Conservation (phyloP, 92 coral and sea anemone genomes). For the Siderastrea radians region DNA sequence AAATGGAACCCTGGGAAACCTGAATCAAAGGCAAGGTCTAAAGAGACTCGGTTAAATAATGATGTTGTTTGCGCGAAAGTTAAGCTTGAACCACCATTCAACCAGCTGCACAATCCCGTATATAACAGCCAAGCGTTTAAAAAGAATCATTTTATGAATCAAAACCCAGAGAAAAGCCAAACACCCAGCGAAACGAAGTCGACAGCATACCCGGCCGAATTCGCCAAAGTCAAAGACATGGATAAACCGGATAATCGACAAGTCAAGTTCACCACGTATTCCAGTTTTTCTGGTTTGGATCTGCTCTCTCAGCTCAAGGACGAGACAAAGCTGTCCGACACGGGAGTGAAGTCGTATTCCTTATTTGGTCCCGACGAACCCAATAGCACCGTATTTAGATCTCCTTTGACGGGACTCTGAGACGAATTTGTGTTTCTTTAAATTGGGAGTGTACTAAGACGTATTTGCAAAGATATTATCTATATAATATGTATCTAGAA, state of each 20-base stretch:
- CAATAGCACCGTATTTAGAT: slow-evolving; percentile 89
- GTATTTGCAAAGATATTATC: slow-evolving; percentile 37
- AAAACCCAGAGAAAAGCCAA: slow-evolving; percentile 58
- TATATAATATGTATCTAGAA: slow-evolving; percentile 51
- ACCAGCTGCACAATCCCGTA: slow-evolving; percentile 94
- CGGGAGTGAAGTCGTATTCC: slow-evolving; percentile 86
- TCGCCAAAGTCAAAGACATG: slow-evolving; percentile 80
- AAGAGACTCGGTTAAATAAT: slow-evolving; percentile 84
- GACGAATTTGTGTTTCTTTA: background rate
- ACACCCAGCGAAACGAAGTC: slow-evolving; percentile 41
- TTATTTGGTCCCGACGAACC: slow-evolving; percentile 96
- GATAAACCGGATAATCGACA: slow-evolving; percentile 98
- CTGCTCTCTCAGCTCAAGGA: slow-evolving; percentile 79
- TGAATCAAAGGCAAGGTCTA: slow-evolving; percentile 46
- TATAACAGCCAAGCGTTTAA: slow-evolving; percentile 71
- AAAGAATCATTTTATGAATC: slow-evolving; percentile 97
- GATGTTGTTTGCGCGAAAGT: slow-evolving; percentile 89
- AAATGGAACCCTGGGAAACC: slow-evolving; percentile 95
- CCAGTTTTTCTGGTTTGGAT: slow-evolving; percentile 95
- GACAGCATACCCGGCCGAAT: slow-evolving; percentile 56
- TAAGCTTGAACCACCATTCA: slow-evolving; percentile 92
- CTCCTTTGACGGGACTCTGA: slow-evolving; percentile 87
- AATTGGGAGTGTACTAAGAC: slow-evolving; percentile 36
- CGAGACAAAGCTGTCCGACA: slow-evolving; percentile 68
- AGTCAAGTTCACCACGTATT: slow-evolving; percentile 72